Base-by-base conservation (phyloP, 1,140 invertebrate genomes). In the Planococcus citri region DNA sequence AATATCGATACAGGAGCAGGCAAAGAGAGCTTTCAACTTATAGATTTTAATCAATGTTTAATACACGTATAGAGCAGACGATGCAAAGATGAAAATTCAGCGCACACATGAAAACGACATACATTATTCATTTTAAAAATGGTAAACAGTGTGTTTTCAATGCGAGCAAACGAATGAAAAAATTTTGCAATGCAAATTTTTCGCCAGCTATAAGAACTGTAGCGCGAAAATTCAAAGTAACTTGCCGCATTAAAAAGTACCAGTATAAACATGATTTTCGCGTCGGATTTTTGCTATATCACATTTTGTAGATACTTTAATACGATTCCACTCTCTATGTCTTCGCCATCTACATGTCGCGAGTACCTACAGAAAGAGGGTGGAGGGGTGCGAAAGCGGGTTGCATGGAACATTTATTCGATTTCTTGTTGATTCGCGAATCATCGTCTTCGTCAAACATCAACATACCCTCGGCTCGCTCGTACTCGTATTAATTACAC, bases 151-250 rank as follows among this genome's bases (percentile, higher is more conserved):
- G 10, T 64, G 20, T 64, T 27, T 25, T 64, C 21, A 9, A 64
- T 64, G 60, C 22, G 12, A 17, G 25, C 60, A 25, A 64, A 64
- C 60, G 60, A 64, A 64, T 64, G 60, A 64, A 64, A 64, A 64
- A 64, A 64, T 64, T 64, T 64, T 64, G 60, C 60, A 64, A 64
- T 64, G 60, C 60, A 64, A 25, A 64, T 64, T 64, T 64, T 64
- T 64, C 60, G 60, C 60, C 24, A 17, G 20, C 60, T 24, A 25
- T 25, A 6, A 58, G 17, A 58, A 51, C 41, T 51, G 6, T 17
- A 51, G 3, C 6, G 12, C 41, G 41, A 14, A 51, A n/a, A 51
- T 51, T 51, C 41, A 20, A 14, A 20, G 41, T 17, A 51, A 17
- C 25, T 64, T 24, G 25, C 14, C 60, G 60, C 60, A 64, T 64